Conservation (phyloP, 92 coral and sea anemone species). For the Heteractis magnifica region DNA sequence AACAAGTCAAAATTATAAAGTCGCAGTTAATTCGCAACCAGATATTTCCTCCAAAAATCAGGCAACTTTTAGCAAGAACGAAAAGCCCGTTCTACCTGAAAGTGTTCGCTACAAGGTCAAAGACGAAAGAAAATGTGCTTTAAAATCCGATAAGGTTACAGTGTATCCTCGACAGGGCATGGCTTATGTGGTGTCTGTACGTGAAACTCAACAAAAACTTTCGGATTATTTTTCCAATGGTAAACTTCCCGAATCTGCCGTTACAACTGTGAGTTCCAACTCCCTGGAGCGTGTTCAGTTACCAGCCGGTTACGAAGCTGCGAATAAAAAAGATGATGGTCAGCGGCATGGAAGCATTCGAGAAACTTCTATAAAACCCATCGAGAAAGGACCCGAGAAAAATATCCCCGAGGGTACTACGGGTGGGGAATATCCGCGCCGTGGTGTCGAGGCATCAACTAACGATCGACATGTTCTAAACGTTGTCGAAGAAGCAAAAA, state of each 20-base stretch:
- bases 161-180: conserved; percentile 54
- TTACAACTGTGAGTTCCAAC: not conserved
- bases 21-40: conserved; percentile 9
- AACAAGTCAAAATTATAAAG: conserved; percentile 8
- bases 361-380: conserved; percentile 4
- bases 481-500: conserved; percentile 46
- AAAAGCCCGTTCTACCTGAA: conserved; percentile 78
- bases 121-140: conserved; percentile 51
- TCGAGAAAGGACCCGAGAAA: conserved; percentile 1
- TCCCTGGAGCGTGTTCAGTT: conserved; percentile 7
- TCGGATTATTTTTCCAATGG: conserved; percentile 53
- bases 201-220: conserved; percentile 52
- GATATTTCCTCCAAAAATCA: conserved; percentile 43
- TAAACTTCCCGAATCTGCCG: conserved; percentile 24
- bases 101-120: conserved; percentile 49
- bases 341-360: conserved; percentile 3
- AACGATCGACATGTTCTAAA: conserved; percentile 10
- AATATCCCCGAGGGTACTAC: not conserved
- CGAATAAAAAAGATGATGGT: conserved; percentile 33
- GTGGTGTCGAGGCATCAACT: conserved; percentile 9
- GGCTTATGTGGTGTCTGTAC: conserved; percentile 59
- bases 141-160: conserved; percentile 51
- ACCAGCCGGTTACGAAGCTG: conserved; percentile 14
- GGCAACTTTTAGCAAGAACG: conserved; percentile 45
- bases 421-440: conserved; percentile 19